phyloP scores from a whole-genome alignment of 2,113 vertebrate genomes.

The Leptobrachium leishanense region DNA sequence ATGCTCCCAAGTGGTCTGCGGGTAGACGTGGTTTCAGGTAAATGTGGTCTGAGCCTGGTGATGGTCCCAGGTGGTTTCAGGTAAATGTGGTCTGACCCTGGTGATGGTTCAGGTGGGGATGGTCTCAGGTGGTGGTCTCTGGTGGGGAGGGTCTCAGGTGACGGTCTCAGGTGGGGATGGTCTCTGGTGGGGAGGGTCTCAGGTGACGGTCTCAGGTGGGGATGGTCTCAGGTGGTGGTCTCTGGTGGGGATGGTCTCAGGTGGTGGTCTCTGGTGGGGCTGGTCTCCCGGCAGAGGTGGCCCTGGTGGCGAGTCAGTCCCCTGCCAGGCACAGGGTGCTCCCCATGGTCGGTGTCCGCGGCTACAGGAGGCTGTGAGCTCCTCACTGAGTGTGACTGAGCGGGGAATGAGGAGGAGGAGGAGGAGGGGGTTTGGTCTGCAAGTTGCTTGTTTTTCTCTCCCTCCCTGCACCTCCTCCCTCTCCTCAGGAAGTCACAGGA shows the following conservation, averaged over 20 bases:
- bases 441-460: slow-evolving; percentile 35
- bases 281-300: not conserved
- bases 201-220: not conserved
- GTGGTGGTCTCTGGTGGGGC: not conserved
- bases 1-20: no score
- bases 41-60: no score
- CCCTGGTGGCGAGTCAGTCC: not conserved
- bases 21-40: no score
- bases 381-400: not conserved
- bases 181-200: not conserved
- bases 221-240: not conserved
- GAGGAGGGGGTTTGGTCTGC: not conserved
- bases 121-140: no score
- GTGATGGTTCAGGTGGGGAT: no score
- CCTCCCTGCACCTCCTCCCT: slow-evolving; percentile 22
- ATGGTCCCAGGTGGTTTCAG: no score
- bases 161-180: no score
- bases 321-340: slow-evolving; percentile 8
- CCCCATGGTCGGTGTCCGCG: not conserved
- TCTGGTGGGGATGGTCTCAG: not conserved
- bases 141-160: no score
- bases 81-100: no score
- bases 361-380: not conserved
- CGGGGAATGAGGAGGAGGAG: slow-evolving; percentile 22
- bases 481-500: slow-evolving; percentile 41